Percentiles rank a stretch among this genome's conserved stretches.
These are phyloP conservation scores for Pantala flavescens DNA, from an alignment of 1,140 invertebrate genomes.

Conservation along the genomic window DNA sequence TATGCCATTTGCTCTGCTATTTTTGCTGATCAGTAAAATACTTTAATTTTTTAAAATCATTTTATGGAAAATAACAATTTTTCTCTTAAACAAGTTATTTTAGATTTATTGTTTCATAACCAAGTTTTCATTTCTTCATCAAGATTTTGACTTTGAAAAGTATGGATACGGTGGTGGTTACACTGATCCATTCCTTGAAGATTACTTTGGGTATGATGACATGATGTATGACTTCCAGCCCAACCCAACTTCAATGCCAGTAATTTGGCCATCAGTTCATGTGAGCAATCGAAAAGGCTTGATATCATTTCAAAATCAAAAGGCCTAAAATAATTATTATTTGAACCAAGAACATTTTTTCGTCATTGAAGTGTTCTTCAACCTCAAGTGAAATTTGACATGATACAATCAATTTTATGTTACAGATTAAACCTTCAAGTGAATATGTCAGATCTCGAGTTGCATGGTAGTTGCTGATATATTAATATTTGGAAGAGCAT, in stretches of 20 bases:
- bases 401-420: not conserved
- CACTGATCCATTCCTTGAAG: conserved; percentile 89
- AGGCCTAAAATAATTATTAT: not conserved
- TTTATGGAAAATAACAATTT: not conserved
- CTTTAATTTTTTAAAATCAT: not conserved
- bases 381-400: not conserved
- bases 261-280: conserved; percentile 63
- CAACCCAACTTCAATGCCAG: conserved; percentile 54
- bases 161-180: conserved; percentile 89
- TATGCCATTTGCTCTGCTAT: too few relatives aligned
- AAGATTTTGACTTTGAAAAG: conserved; percentile 93
- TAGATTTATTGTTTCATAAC: conserved; percentile 41
- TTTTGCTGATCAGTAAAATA: not conserved
- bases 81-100: conserved; percentile 47
- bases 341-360: not conserved
- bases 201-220: conserved; percentile 82
- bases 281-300: conserved; percentile 47
- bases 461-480: not conserved
- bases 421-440: not conserved
- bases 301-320: not conserved
- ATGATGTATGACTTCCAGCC: conserved; percentile 79
- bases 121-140: too few relatives aligned
- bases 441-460: not conserved
- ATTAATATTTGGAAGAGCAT: too few relatives aligned
- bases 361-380: not conserved